phyloP scores from a whole-genome alignment of 2,888 invertebrate genomes.

The Coelogynopora nodosa region DNA sequence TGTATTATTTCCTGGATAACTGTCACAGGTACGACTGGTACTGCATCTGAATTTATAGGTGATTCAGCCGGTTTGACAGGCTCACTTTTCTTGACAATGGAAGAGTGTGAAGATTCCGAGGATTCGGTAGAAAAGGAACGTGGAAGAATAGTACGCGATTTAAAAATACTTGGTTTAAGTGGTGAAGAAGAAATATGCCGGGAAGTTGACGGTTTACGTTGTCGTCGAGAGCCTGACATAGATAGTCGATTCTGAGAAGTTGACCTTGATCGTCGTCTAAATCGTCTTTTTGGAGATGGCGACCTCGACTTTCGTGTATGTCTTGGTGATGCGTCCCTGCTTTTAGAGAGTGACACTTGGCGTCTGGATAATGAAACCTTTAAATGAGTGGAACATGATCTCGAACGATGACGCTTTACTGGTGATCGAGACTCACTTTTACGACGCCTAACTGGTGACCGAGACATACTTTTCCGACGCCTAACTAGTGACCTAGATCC shows the following conservation, averaged over 20 bases:
- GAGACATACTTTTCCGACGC: not conserved
- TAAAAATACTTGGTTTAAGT: not conserved
- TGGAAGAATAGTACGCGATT: not conserved
- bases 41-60: not conserved
- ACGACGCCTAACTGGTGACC: not conserved
- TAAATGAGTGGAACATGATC: not conserved
- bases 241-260: no score
- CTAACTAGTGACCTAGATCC: not conserved
- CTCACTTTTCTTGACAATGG: not conserved
- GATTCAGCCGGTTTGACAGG: not conserved
- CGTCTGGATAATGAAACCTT: no score
- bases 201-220: not conserved
- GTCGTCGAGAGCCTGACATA: not conserved
- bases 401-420: not conserved
- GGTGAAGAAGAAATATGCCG: not conserved
- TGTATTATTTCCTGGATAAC: no score
- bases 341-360: no score
- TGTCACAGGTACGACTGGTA: not conserved
- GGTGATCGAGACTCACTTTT: not conserved
- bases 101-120: not conserved
- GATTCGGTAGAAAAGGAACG: slow-evolving; percentile 10
- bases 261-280: not conserved
- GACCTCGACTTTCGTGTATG: no score
- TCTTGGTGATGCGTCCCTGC: no score
- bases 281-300: not conserved